Evolutionary conservation across 2,888 invertebrate species (phyloP).

Genomic region (Limnephilus lunatus): DNA sequence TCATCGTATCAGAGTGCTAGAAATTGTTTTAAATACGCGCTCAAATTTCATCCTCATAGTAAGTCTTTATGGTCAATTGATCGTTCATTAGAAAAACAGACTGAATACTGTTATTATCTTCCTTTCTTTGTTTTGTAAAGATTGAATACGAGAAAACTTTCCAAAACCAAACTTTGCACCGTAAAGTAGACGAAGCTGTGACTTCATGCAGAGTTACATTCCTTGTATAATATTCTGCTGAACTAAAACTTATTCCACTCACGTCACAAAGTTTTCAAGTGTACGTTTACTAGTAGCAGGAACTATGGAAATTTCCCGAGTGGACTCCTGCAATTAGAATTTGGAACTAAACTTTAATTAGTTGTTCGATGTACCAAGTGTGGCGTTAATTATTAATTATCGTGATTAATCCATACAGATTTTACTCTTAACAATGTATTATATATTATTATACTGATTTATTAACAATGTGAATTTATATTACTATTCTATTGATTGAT

Average conservation of each 20-base stretch:
- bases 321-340: constrained; percentile 2
- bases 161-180: not conserved
- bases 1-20: not conserved
- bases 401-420: not conserved
- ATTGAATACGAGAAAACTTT: no score
- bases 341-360: not conserved
- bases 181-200: not conserved
- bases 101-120: no score
- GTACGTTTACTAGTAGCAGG: not conserved
- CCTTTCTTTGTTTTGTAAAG: no score
- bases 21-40: not conserved
- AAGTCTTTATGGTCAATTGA: not conserved
- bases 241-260: not conserved
- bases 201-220: not conserved
- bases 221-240: not conserved
- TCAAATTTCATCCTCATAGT: not conserved
- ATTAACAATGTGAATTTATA: not conserved
- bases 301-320: not conserved
- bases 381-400: not conserved
- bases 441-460: not conserved
- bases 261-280: not conserved
- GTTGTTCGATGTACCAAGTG: not conserved
- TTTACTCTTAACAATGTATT: not conserved
- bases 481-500: no score
- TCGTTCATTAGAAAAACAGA: not conserved